These are phyloP conservation scores for Pteronura brasiliensis DNA, from an alignment of 2,113 vertebrate species.

Conservation along the genomic window DNA sequence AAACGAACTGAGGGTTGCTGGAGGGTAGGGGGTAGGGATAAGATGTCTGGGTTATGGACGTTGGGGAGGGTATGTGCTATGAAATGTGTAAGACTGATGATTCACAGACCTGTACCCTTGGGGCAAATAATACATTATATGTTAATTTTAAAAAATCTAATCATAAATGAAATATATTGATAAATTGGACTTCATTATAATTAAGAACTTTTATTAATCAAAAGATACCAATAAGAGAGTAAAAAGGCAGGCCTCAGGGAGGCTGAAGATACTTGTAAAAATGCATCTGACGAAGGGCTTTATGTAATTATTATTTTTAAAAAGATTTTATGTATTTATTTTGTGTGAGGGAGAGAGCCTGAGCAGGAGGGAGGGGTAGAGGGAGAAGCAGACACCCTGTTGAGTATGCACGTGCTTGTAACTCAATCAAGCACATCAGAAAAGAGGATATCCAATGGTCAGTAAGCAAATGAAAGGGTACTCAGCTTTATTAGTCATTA, in stretches of 20 bases:
- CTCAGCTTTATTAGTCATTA: not conserved
- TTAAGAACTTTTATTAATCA: not conserved
- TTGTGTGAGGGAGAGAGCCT: not conserved
- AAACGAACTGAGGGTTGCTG: too few relatives aligned
- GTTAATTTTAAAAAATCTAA: not conserved
- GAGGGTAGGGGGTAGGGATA: too few relatives aligned
- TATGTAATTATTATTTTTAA: not conserved
- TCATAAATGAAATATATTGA: not conserved
- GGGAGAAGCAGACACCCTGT: too few relatives aligned
- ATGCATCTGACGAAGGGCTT: not conserved
- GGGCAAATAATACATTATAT: too few relatives aligned
- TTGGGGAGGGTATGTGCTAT: too few relatives aligned
- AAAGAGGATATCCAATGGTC: not conserved
- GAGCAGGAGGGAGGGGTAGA: too few relatives aligned
- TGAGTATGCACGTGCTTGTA: not conserved
- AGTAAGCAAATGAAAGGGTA: not conserved
- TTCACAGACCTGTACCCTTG: too few relatives aligned
- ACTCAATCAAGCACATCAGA: not conserved
- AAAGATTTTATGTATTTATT: not conserved
- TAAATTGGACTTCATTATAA: not conserved
- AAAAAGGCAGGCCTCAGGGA: not conserved
- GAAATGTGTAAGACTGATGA: too few relatives aligned
- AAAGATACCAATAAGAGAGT: not conserved
- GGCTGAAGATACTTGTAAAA: not conserved
- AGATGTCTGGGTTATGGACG: too few relatives aligned